phyloP scores from a whole-genome alignment of 2,888 invertebrate species.

The Pristionchus entomophagus region DNA sequence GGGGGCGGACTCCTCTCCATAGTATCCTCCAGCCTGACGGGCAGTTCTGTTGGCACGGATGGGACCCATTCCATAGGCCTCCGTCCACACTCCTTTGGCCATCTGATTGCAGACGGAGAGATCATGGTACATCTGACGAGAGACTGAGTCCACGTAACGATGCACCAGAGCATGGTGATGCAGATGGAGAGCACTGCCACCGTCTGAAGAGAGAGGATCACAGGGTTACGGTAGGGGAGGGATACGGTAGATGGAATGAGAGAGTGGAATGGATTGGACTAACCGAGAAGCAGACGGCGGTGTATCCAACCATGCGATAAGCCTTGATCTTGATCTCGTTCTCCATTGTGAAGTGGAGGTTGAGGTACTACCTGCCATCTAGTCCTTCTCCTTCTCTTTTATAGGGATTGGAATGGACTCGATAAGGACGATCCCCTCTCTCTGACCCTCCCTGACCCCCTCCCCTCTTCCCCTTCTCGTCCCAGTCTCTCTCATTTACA shows the following conservation, averaged over 20 bases:
- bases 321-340: conserved; percentile 50
- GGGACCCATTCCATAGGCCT: conserved; percentile 25
- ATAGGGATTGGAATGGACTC: conserved; percentile 5
- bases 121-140: conserved; percentile 48
- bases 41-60: conserved; percentile 47
- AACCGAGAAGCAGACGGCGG: conserved; percentile 48
- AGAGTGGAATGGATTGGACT: neutral
- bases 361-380: conserved; percentile 33
- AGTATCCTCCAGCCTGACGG: conserved; percentile 43
- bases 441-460: neutral
- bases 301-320: conserved; percentile 48
- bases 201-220: conserved; percentile 24
- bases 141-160: conserved; percentile 45
- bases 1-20: conserved; percentile 14
- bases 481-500: conserved; percentile 4
- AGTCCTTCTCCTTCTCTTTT: neutral
- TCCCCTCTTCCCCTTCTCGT: neutral
- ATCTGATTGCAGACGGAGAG: conserved; percentile 40
- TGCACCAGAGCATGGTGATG: conserved; percentile 46
- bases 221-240: neutral
- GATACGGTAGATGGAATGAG: neutral
- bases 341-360: conserved; percentile 42
- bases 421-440: conserved; percentile 25
- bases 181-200: conserved; percentile 49
- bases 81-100: conserved; percentile 49